Conservation (phyloP, 2,797 vertebrate species). For the Cyclura pinguis region DNA sequence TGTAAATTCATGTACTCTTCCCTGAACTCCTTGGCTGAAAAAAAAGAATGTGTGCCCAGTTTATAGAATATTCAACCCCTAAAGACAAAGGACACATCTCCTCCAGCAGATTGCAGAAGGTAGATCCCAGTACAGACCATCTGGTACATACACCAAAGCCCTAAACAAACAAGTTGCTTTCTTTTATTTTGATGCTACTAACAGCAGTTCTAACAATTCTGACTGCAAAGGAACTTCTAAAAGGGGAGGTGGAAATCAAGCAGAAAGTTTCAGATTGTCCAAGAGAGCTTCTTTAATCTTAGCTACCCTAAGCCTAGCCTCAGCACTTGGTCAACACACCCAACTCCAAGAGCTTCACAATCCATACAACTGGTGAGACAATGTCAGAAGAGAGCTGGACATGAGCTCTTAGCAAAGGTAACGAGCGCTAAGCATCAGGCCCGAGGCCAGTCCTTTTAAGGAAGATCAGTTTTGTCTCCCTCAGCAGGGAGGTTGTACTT, state of each 20-base stretch:
- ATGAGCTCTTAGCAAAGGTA: neutral
- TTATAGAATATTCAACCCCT: neutral
- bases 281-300: neutral
- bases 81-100: constrained; percentile 1
- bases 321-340: no score
- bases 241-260: neutral
- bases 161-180: neutral
- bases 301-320: neutral
- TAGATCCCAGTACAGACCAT: constrained; percentile 18
- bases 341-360: neutral
- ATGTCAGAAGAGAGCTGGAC: neutral
- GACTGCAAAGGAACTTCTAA: neutral
- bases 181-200: neutral
- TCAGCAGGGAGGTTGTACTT: no score
- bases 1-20: neutral
- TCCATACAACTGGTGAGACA: neutral
- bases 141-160: neutral
- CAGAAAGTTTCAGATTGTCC: no score
- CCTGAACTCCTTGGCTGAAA: no score
- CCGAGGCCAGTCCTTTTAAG: neutral
- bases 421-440: neutral
- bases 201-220: neutral
- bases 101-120: constrained; percentile 6
- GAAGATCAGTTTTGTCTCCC: neutral
- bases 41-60: neutral